Percentiles rank a stretch among this genome's conserved stretches.
Evolutionary conservation across 2,888 invertebrate genomes (phyloP).

Genomic region (Acrocyrtus sp.): DNA sequence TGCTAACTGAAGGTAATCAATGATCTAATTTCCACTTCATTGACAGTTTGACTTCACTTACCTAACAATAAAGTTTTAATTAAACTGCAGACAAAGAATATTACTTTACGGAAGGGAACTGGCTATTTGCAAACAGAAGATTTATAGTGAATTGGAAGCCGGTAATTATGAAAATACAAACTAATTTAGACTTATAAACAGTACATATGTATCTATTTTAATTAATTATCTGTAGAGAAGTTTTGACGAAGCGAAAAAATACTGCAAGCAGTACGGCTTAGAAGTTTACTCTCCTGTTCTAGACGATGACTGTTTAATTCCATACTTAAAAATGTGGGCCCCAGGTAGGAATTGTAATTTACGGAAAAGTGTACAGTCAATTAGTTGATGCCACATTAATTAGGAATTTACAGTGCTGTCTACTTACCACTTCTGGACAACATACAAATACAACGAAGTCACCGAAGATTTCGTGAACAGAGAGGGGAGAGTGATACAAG

Average conservation of each 20-base stretch:
- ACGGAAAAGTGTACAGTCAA: not conserved
- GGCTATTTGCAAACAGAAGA: conserved; percentile 36
- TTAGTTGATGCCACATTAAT: not conserved
- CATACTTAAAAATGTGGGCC: conserved; percentile 37
- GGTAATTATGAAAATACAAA: conserved; percentile 5
- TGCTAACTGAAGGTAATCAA: conserved; percentile 36
- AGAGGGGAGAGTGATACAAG: conserved; percentile 2
- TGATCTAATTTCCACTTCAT: not conserved
- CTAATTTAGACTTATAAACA: not conserved
- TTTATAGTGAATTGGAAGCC: conserved; percentile 40
- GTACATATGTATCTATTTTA: not conserved
- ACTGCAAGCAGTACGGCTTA: conserved; percentile 14
- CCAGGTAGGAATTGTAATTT: conserved; percentile 6
- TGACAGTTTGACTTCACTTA: not conserved
- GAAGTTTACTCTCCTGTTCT: conserved; percentile 14
- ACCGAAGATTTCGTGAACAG: not conserved
- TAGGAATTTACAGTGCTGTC: conserved; percentile 14
- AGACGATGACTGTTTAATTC: conserved; percentile 28
- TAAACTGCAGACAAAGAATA: conserved; percentile 28
- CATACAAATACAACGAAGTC: conserved; percentile 5
- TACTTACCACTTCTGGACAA: conserved; percentile 30
- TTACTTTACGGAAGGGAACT: conserved; percentile 36
- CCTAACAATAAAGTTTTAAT: not conserved
- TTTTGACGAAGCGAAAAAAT: not conserved
- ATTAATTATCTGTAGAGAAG: not conserved